These are phyloP conservation scores for Sogatella furcifera DNA, from an alignment of 1,140 invertebrate genomes.

Conservation along the genomic window DNA sequence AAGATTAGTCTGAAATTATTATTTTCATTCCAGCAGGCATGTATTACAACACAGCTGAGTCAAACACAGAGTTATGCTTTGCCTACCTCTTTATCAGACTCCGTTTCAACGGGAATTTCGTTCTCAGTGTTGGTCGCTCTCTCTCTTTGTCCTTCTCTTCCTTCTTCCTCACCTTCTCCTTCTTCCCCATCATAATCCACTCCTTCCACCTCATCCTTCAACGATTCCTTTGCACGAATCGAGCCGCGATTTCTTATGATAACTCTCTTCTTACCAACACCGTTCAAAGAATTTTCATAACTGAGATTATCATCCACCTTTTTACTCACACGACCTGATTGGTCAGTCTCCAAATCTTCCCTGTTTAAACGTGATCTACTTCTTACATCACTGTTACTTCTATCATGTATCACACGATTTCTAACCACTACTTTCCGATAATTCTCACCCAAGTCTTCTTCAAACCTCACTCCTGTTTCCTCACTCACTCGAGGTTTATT, in stretches of 20 bases:
- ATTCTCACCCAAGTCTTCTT: too few species aligned
- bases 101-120: background rate
- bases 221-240: background rate
- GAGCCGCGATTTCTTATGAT: background rate
- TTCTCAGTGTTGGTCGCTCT: background rate
- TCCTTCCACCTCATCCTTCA: background rate
- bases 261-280: background rate
- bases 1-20: too few species aligned
- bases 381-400: too few species aligned
- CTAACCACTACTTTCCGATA: too few species aligned
- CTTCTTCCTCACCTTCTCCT: background rate
- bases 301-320: background rate
- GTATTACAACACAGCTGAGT: too few species aligned
- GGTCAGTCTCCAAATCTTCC: background rate
- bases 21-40: too few species aligned
- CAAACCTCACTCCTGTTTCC: too few species aligned
- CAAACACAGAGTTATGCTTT: too few species aligned
- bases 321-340: background rate
- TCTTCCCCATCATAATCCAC: conserved; percentile 1
- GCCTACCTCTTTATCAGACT: background rate
- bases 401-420: too few species aligned
- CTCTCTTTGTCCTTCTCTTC: background rate
- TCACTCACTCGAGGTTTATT: too few species aligned
- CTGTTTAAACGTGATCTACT: too few species aligned
- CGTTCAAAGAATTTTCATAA: too few species aligned